phyloP scores from a whole-genome alignment of 2,113 vertebrate species.

The Brachyhypopomus gauderio region DNA sequence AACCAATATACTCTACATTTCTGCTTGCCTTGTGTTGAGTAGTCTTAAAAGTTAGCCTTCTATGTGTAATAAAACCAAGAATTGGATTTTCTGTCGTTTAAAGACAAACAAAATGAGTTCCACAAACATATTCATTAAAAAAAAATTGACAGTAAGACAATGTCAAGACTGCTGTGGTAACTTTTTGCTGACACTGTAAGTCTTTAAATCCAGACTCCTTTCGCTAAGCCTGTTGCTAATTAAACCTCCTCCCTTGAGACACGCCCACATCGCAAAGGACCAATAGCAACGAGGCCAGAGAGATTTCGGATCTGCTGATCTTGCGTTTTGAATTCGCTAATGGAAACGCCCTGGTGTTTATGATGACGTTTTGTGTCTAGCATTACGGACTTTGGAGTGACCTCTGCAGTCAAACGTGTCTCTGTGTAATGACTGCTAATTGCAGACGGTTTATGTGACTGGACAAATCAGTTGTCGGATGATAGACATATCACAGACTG shows the following conservation, averaged over 20 bases:
- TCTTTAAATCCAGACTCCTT: constrained; percentile 6
- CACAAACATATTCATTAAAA: neutral
- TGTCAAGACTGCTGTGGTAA: neutral
- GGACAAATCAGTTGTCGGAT: constrained; percentile 3
- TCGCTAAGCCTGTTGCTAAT: constrained; percentile 2
- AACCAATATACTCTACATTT: no score
- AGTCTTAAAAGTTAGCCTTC: neutral
- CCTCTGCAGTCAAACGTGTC: neutral
- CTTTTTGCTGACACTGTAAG: constrained; percentile 21
- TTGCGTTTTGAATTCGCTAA: neutral
- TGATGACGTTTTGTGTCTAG: neutral
- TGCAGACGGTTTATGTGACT: neutral
- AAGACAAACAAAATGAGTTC: constrained; percentile 7
- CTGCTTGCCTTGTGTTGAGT: no score
- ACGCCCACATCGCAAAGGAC: constrained; percentile 9
- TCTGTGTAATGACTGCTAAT: neutral
- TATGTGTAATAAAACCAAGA: constrained; percentile 20
- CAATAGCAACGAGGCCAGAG: constrained; percentile 2
- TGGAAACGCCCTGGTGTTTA: neutral
- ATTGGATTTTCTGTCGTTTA: neutral
- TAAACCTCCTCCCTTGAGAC: constrained; percentile 34
- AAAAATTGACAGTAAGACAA: constrained; percentile 23
- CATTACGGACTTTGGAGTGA: neutral
- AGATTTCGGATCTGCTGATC: neutral
- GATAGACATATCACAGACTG: neutral